Base-by-base conservation (phyloP, 2,113 vertebrate species). In the Aptenodytes patagonicus region DNA sequence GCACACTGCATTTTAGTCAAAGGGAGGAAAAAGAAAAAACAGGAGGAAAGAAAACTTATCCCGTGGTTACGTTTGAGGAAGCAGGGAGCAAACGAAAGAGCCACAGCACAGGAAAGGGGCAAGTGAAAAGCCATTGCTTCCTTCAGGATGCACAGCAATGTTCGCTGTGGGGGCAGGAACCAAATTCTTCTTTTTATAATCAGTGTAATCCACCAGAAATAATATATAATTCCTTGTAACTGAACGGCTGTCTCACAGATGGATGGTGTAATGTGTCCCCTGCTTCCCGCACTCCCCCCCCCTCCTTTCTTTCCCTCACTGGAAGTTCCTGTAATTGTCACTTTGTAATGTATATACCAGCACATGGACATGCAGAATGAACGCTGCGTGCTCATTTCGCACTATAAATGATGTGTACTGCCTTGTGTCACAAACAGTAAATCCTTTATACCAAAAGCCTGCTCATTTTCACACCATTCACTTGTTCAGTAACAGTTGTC, bases 391-490 rank as follows among this genome's bases (percentile, higher is more conserved):
- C 96, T 97, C 93, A 79, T 93, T 87, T 97, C 71, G 95, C 89
- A 93, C 76, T 92, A 78, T 96, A 97, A 97, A 94, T 95, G 97
- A 98, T 98, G 97, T 98, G 97, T 97, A 93, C 93, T 77, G 97
- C 97, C 97, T 98, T 97, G 95, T 98, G 98, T 98, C 97, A 93
- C 97, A 97, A 98, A 99, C 98, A 98, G 98, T 98, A 97, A 97
- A 98, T 96, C 98, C 98, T 98, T 98, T 98, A 98, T 98, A 97
- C 97, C 60, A 32, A 97, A 97, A 98, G 98, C 93, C 97, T 98
- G 98, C 95, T 98, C 97, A 91, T 98, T 98, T 98, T 98, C 98
- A 99, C 98, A 99, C 98, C 98, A 97, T 98, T 98, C 97, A 44
- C 97, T 98, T 95, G 97, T 97, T 98, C 97, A 62, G 97, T 94